Base-by-base conservation (phyloP, 1,140 invertebrate species). In the Cyclargus thomasi region DNA sequence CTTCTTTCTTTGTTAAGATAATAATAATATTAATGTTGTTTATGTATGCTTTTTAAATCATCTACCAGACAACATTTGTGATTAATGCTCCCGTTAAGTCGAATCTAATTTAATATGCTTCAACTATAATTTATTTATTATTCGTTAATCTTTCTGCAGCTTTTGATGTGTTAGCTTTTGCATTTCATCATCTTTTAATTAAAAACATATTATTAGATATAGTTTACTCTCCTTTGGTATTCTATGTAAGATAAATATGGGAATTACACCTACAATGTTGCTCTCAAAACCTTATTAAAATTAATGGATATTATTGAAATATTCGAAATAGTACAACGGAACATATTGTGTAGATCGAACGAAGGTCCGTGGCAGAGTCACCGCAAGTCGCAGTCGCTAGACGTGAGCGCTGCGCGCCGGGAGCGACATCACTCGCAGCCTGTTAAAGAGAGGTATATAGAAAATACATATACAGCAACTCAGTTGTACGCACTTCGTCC, bases 301-400 rank as follows among this genome's bases (percentile, higher is more conserved):
- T 14, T 14, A 11, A n/a, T n/a, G 6, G 10, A 47, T 29, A 29
- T 23, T 23, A 1, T 7, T 29, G 2, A 2, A 14, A 11, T 47
- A 11, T 47, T 47, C 39, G 14, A 47, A 14, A 47, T 47, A 47
- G 14, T 47, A 11, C 7, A 47, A 47, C 14, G 39, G 0, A 11
- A 8, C 39, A 0, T 65, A 6, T 57, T 20, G n/a, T 36, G 17
- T 36, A 66, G 65, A 29, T 36, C 65, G 2, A 66, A 59, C 23
- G 65, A 66, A 22, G 72, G 80, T 17, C 79, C 81, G 14, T 86
- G 81, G 85, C 80, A 80, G 72, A 72, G 79, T 6, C 93, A 96
- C 82, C 92, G 95, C 64, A 96, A 96, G 87, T 96, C 95, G 23
- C 95, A 96, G 77, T 96, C 95, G 20, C 87, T 96, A 17, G 95